Conservation (phyloP, 1,140 invertebrate species). For the Trissolcus basalis region DNA sequence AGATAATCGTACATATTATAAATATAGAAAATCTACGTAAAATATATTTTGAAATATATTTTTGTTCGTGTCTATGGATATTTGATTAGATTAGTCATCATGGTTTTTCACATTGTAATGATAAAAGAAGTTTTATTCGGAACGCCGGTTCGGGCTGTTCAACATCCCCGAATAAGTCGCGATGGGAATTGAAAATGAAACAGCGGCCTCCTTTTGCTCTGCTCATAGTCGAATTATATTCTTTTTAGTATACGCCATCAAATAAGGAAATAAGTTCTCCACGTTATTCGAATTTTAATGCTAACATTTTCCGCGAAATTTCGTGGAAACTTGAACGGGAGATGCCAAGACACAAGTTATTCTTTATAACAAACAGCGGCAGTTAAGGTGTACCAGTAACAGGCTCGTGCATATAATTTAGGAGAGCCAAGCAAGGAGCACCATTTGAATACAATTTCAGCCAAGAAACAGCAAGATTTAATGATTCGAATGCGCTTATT, state of each 20-base stretch:
- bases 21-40: no score
- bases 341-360: conserved; percentile 48
- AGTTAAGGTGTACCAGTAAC: conserved; percentile 51
- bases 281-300: conserved; percentile 57
- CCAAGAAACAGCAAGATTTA: conserved; percentile 17
- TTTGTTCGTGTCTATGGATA: no score
- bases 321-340: conserved; percentile 41
- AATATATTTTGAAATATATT: no score
- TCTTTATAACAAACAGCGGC: conserved; percentile 48
- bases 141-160: background rate
- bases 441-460: conserved; percentile 39
- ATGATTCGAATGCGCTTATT: conserved; percentile 29
- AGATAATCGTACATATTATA: no score
- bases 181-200: conserved; percentile 42
- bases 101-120: background rate
- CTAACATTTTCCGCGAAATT: conserved; percentile 48
- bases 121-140: background rate
- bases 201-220: background rate
- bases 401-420: conserved; percentile 39
- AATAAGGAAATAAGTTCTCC: conserved; percentile 55
- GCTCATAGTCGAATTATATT: conserved; percentile 23
- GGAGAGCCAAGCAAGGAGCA: conserved; percentile 14
- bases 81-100: no score
- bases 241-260: conserved; percentile 41
- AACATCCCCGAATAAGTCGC: background rate